Evolutionary conservation across 1,140 invertebrate genomes (phyloP), one percentile per base, ranked within the genome.

Genomic region (Atta colombica): DNA sequence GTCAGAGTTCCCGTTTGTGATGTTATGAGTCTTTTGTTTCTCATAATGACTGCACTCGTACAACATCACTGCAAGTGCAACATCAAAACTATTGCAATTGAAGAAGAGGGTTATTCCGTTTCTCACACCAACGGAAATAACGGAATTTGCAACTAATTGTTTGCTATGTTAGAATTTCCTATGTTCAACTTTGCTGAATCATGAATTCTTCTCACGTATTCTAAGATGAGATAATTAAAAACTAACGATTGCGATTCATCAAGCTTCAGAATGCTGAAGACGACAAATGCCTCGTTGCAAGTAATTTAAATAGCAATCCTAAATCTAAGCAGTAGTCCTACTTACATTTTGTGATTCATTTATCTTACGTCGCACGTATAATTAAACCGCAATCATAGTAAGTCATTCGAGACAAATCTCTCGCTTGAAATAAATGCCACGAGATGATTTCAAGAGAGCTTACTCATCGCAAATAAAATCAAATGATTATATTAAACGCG

Each of bases 151-250:
- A n/a, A 45, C 18, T 49, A 0, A 58, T 81, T 81, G 65, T 58
- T 71, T 55, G 25, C 25, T 25, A 25, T 25, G 25, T 25, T 25
- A 25, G 25, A 25, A 25, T 25, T 25, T 25, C 25, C 25, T 25
- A 25, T 25, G 25, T 25, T 25, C 25, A 25, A 25, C 25, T 25
- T 25, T 25, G 21, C 49, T 31, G 51, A 81, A 81, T 71, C 31
- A 55, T 5, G 14, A 58, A 71, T 71, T 49, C 14, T 21, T 69
- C 55, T 80, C 14, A 25, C 31, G 65, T 66, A n/a, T 53, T 51
- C 14, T 35, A 8, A 21, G 25, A 69, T 21, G 16, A 21, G 10
- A 58, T 80, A 69, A 80, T 81, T 71, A 81, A 81, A 81, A 58
- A 25, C 49, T 63, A 71, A 81, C 49, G 14, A 72, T 72, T 31